A percentile compares a stretch with the other conserved stretches of the same genome.
These are phyloP conservation scores for Platysteira castanea DNA, from an alignment of 2,113 vertebrate species.

Conservation along the genomic window DNA sequence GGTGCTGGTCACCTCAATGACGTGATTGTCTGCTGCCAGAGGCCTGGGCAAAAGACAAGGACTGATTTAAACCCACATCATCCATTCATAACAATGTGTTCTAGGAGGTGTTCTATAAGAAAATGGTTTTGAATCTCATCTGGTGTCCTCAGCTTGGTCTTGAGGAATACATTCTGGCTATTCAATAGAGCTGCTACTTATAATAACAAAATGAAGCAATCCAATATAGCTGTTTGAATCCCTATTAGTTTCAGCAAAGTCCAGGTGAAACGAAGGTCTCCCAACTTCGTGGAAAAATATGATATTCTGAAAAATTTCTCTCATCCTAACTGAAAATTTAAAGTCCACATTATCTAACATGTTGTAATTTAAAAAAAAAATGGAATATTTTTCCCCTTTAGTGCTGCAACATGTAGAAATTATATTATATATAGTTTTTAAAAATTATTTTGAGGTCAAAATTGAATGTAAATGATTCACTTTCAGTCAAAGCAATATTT, in stretches of 20 bases:
- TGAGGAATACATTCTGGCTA: not conserved
- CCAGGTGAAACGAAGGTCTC: not conserved
- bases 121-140: not conserved
- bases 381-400: not conserved
- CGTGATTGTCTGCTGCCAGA: too few relatives aligned
- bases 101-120: not conserved
- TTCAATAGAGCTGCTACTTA: not conserved
- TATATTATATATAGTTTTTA: accelerated
- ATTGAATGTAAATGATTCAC: not conserved
- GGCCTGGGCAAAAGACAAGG: too few relatives aligned
- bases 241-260: not conserved
- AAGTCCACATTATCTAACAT: not conserved
- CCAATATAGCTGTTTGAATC: not conserved
- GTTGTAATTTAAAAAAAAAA: not conserved
- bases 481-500: not conserved
- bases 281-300: not conserved
- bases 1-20: too few relatives aligned
- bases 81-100: not conserved
- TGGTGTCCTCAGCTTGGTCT: not conserved
- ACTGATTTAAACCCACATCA: too few relatives aligned
- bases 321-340: not conserved
- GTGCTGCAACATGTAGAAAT: not conserved
- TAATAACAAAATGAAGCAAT: not conserved
- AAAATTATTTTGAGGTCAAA: not conserved
- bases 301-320: not conserved